Evolutionary conservation across 2,888 invertebrate species (phyloP).

Genomic region (Orthosia incerta): DNA sequence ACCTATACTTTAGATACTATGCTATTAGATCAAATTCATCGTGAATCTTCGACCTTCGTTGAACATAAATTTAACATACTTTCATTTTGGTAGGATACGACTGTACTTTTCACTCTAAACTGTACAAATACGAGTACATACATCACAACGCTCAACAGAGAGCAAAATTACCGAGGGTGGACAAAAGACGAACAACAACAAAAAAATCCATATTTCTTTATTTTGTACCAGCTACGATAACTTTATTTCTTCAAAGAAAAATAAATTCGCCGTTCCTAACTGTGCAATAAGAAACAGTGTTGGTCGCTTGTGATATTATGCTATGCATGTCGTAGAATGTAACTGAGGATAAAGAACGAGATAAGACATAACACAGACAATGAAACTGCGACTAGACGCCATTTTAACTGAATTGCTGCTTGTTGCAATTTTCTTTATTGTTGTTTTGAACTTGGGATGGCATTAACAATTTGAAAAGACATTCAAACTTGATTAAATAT

Average conservation of each 20-base stretch:
- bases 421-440: conserved; percentile 34
- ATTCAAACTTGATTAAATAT: not conserved
- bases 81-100: too few species aligned
- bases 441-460: conserved; percentile 14
- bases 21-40: too few species aligned
- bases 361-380: conserved; percentile 38
- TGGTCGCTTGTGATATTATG: conserved; percentile 33
- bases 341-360: conserved; percentile 34
- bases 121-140: too few species aligned
- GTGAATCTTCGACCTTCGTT: too few species aligned
- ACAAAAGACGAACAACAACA: not conserved
- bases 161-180: too few species aligned
- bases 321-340: conserved; percentile 33
- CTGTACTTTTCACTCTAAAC: too few species aligned
- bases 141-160: too few species aligned
- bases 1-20: too few species aligned
- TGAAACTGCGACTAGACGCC: conserved; percentile 51
- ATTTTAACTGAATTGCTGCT: conserved; percentile 41
- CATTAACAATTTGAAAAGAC: not conserved
- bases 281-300: conserved; percentile 21
- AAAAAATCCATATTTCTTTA: not conserved
- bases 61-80: too few species aligned
- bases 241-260: conserved; percentile 17
- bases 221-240: not conserved
- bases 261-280: not conserved